Conservation (phyloP, 92 coral and sea anemone genomes). For the Epizoanthus rinbou region DNA sequence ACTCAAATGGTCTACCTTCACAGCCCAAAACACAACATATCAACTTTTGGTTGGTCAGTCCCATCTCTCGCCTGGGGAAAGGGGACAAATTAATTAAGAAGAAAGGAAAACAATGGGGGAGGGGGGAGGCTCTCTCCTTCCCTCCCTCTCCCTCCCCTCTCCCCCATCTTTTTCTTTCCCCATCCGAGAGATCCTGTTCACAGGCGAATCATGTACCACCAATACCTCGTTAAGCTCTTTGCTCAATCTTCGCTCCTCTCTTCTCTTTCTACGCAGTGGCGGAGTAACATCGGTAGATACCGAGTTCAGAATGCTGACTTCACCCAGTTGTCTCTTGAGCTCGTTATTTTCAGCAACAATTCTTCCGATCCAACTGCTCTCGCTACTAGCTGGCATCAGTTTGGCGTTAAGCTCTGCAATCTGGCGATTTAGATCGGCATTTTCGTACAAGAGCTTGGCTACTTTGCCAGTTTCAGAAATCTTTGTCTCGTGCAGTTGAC, state of each 20-base stretch:
- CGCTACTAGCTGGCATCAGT: conserved; percentile 44
- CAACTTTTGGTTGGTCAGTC: too few species aligned
- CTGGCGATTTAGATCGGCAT: conserved; percentile 71
- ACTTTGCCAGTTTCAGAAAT: conserved; percentile 77
- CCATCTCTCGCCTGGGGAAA: too few species aligned
- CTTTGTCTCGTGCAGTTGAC: conserved; percentile 64
- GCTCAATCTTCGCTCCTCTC: conserved; percentile 51
- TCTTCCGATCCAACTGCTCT: conserved; percentile 62
- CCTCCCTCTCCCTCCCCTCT: too few species aligned
- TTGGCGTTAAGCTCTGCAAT: conserved; percentile 58
- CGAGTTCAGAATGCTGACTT: conserved; percentile 85
- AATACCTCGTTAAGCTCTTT: conserved; percentile 76
- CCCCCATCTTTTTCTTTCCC: too few species aligned
- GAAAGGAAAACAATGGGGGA: too few species aligned
- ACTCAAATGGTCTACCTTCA: too few species aligned
- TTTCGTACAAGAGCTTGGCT: conserved; percentile 76
- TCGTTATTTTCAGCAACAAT: conserved; percentile 73
- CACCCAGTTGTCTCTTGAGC: conserved; percentile 78
- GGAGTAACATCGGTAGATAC: conserved; percentile 72
- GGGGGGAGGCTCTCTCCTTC: too few species aligned
- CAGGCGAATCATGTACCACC: background rate
- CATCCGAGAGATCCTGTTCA: too few species aligned
- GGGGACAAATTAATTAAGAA: too few species aligned
- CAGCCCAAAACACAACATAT: too few species aligned
- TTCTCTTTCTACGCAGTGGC: conserved; percentile 52